Conservation (phyloP, 2,113 vertebrate genomes). For the Ctenodactylus gundi region DNA sequence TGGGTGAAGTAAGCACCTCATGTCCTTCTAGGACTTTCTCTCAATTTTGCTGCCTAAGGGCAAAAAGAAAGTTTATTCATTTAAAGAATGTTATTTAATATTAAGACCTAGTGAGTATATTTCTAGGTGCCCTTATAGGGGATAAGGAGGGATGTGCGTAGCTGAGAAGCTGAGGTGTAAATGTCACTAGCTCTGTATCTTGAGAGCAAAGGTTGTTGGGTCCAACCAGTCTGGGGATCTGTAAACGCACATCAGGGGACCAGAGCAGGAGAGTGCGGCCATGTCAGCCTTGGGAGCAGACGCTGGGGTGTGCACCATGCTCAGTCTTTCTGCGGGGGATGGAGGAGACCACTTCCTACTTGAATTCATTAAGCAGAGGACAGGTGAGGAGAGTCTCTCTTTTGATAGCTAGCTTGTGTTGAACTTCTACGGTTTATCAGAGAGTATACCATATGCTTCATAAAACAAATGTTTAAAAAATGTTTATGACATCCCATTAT, state of each 20-base stretch:
- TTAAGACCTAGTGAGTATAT: neutral
- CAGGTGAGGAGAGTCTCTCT: neutral
- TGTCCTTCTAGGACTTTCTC: neutral
- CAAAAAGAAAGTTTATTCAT: neutral
- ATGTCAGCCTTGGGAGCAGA: rapidly evolving
- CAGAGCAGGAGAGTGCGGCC: neutral
- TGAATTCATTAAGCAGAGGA: neutral
- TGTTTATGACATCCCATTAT: neutral
- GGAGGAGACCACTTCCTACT: neutral
- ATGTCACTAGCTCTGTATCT: neutral
- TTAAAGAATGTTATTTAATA: too few relatives aligned
- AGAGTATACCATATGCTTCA: too few relatives aligned
- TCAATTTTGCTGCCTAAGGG: neutral
- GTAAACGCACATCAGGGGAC: rapidly evolving
- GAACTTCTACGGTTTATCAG: neutral
- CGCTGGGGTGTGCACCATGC: rapidly evolving
- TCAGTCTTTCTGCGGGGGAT: neutral
- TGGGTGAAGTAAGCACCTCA: rapidly evolving
- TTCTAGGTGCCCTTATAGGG: neutral
- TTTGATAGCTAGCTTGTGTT: neutral
- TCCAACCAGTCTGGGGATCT: neutral
- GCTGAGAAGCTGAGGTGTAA: neutral
- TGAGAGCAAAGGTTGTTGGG: neutral
- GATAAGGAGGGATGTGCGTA: neutral
- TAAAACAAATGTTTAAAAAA: neutral